A percentile compares a stretch with the other conserved stretches of the same genome.
Evolutionary conservation across 1,140 invertebrate species (phyloP).

Genomic region (Cephus cinctus): DNA sequence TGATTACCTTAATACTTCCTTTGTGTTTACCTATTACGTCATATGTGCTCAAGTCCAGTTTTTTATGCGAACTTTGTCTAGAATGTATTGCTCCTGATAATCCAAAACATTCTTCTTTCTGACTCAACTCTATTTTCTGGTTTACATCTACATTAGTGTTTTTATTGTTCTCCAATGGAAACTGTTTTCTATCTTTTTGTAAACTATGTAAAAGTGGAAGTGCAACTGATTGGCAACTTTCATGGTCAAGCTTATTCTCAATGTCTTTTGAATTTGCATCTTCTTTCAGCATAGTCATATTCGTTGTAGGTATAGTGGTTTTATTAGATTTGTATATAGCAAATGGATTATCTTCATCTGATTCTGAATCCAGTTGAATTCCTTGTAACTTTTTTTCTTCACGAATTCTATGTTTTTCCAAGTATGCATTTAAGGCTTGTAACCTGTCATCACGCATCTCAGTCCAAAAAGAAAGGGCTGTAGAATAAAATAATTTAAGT

Average conservation of each 20-base stretch:
- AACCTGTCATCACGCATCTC: slow-evolving; percentile 30
- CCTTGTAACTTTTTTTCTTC: slow-evolving; percentile 36
- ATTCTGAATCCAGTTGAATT: slow-evolving; percentile 37
- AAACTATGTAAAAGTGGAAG: too few species aligned
- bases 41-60: too few species aligned
- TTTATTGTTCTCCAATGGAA: too few species aligned
- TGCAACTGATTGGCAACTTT: too few species aligned
- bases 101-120: too few species aligned
- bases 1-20: slow-evolving; percentile 1
- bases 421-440: slow-evolving; percentile 30
- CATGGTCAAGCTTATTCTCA: too few species aligned
- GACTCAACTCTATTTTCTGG: too few species aligned
- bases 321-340: slow-evolving; percentile 31
- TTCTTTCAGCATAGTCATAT: not conserved
- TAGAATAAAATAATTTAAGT: slow-evolving; percentile 12
- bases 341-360: slow-evolving; percentile 40
- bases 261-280: not conserved
- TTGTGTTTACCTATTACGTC: slow-evolving; percentile 1
- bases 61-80: too few species aligned
- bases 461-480: slow-evolving; percentile 40
- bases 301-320: too few species aligned
- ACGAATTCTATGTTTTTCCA: slow-evolving; percentile 40
- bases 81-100: too few species aligned
- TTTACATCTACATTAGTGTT: too few species aligned
- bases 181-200: too few species aligned